phyloP scores from a whole-genome alignment of 2,113 vertebrate genomes.

The Camelus dromedarius region DNA sequence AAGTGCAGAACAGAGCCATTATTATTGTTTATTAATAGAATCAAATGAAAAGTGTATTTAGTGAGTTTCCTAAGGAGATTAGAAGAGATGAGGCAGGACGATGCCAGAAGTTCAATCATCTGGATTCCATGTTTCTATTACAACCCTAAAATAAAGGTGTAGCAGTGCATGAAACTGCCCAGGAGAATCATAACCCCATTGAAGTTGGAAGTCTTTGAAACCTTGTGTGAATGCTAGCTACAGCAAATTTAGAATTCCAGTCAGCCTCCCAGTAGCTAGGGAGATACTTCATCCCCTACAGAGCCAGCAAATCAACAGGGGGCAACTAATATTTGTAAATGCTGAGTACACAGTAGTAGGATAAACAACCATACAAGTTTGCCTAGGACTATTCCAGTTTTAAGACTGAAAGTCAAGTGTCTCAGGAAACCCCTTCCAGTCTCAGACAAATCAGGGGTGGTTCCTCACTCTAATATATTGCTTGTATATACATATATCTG shows the following conservation, averaged over 20 bases:
- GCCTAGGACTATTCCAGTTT: neutral
- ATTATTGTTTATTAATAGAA: neutral
- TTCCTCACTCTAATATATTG: neutral
- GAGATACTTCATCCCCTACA: neutral
- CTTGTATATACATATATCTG: neutral
- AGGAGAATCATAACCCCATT: rapidly evolving
- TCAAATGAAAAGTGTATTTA: neutral
- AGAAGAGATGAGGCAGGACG: neutral
- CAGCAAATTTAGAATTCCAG: neutral
- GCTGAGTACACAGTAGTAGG: neutral
- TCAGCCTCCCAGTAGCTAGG: neutral
- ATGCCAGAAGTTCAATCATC: neutral
- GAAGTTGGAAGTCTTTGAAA: neutral
- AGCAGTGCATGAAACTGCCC: neutral
- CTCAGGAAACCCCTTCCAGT: neutral
- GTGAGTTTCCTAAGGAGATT: neutral
- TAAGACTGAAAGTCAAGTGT: neutral
- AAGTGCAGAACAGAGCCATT: neutral
- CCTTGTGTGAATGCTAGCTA: neutral
- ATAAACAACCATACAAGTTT: neutral
- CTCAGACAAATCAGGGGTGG: neutral
- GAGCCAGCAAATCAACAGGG: neutral
- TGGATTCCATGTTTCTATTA: neutral
- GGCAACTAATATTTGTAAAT: neutral
- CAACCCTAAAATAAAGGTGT: neutral